These are phyloP conservation scores for Tachysurus vachellii DNA, from an alignment of 2,113 vertebrate genomes.

Conservation along the genomic window DNA sequence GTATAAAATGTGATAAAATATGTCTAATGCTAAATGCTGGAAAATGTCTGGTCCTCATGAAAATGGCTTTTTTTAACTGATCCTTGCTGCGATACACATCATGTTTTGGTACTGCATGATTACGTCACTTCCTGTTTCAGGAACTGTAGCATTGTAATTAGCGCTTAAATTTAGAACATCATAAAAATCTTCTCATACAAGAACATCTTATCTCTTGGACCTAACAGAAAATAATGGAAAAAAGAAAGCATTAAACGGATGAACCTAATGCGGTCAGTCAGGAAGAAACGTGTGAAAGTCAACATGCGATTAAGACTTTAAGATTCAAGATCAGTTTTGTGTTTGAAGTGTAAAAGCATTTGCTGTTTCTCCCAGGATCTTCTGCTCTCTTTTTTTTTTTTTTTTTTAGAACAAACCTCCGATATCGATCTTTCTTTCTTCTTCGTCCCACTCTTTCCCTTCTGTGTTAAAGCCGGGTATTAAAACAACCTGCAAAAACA, in stretches of 20 bases:
- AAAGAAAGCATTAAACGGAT: not conserved
- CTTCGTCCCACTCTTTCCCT: not conserved
- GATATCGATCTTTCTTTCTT: slow-evolving; percentile 51
- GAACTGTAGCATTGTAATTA: not conserved
- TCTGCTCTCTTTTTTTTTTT: slow-evolving; percentile 9
- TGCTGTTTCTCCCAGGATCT: slow-evolving; percentile 43
- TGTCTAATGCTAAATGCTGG: no score
- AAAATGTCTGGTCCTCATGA: not conserved
- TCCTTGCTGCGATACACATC: not conserved
- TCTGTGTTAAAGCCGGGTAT: slow-evolving; percentile 34
- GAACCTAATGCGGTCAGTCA: not conserved
- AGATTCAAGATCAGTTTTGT: slow-evolving; percentile 11
- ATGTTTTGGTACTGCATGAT: not conserved
- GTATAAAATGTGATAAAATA: no score
- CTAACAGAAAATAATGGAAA: not conserved
- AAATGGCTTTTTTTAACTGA: not conserved
- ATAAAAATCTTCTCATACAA: not conserved
- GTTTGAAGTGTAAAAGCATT: slow-evolving; percentile 59
- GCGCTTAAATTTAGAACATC: no score
- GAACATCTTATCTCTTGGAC: not conserved
- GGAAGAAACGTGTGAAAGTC: not conserved
- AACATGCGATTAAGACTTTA: not conserved
- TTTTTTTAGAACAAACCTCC: slow-evolving; percentile 44
- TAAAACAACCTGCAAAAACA: slow-evolving; percentile 24
- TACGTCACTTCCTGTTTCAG: not conserved